A percentile compares a stretch with the other conserved stretches of the same genome.
These are phyloP conservation scores for Polydrusus pterygomalis DNA, from an alignment of 2,888 invertebrate genomes.

Conservation along the genomic window DNA sequence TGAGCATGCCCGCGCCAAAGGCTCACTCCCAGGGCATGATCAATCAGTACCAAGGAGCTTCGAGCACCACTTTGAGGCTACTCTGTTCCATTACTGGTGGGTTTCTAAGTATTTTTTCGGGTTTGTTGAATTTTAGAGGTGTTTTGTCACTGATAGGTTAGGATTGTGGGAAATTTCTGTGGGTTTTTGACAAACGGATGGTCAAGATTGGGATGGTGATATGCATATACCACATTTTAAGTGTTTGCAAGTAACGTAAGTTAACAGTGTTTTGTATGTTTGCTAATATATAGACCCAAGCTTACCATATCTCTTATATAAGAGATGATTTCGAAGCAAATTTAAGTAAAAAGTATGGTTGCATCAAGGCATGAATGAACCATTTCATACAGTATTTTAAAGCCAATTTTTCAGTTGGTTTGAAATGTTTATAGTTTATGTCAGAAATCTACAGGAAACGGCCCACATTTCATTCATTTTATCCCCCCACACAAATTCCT, in stretches of 20 bases:
- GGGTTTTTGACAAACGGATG: neutral
- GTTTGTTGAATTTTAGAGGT: slow-evolving; percentile 12
- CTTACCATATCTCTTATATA: no score
- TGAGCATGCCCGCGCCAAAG: slow-evolving; percentile 93
- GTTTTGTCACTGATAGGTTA: slow-evolving; percentile 25
- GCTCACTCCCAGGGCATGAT: slow-evolving; percentile 81
- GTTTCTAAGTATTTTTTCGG: slow-evolving; percentile 58
- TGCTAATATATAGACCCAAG: no score
- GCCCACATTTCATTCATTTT: neutral
- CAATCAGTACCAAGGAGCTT: slow-evolving; percentile 84
- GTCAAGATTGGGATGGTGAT: no score
- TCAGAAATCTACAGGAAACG: neutral
- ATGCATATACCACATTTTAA: no score
- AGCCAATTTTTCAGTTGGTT: no score
- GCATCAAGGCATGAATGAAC: no score
- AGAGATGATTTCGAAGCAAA: no score
- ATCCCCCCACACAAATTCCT: neutral
- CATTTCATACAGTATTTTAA: no score
- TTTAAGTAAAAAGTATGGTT: no score
- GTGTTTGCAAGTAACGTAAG: no score
- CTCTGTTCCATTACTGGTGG: slow-evolving; percentile 95
- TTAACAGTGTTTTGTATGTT: no score
- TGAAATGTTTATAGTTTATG: no score
- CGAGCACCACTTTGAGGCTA: slow-evolving; percentile 90
- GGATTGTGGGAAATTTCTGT: neutral